Evolutionary conservation across 2,888 invertebrate genomes (phyloP).

Genomic region (Dastarcus helophoroides): DNA sequence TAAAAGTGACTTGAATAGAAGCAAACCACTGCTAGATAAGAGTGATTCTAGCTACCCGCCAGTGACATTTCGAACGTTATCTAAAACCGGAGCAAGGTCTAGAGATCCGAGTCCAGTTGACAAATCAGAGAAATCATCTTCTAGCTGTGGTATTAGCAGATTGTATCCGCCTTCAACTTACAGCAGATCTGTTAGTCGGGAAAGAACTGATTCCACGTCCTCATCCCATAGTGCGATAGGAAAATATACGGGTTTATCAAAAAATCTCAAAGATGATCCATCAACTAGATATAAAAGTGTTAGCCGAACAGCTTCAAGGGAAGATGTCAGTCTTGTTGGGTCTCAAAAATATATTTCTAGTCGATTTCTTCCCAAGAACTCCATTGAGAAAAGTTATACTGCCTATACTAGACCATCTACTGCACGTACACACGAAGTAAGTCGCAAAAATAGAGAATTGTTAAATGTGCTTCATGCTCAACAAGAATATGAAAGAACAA

Average conservation of each 20-base stretch:
- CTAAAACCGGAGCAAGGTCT: conserved; percentile 30
- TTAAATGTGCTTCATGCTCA: conserved; percentile 30
- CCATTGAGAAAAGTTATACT: conserved; percentile 35
- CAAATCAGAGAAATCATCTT: conserved; percentile 21
- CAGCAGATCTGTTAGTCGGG: conserved; percentile 29
- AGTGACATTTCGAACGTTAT: conserved; percentile 38
- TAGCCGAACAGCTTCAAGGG: conserved; percentile 26
- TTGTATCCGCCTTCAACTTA: conserved; percentile 40
- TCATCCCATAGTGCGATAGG: conserved; percentile 26
- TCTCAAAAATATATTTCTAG: conserved; percentile 35
- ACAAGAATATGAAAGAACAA: conserved; percentile 27
- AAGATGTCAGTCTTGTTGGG: conserved; percentile 28
- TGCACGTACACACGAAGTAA: conserved; percentile 29
- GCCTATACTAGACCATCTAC: conserved; percentile 31
- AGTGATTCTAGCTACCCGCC: conserved; percentile 37
- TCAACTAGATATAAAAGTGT: conserved; percentile 6
- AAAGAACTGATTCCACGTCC: conserved; percentile 27
- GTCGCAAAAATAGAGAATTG: conserved; percentile 34
- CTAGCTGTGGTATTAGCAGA: conserved; percentile 41
- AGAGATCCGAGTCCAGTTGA: conserved; percentile 47
- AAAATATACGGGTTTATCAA: conserved; percentile 26
- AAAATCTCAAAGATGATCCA: conserved; percentile 23
- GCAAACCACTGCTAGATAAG: conserved; percentile 27
- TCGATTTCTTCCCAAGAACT: conserved; percentile 35
- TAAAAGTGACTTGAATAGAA: conserved; percentile 12